Evolutionary conservation across 1,140 invertebrate species (phyloP), one percentile per base, ranked within the genome.

Genomic region (Chlorops oryzae): DNA sequence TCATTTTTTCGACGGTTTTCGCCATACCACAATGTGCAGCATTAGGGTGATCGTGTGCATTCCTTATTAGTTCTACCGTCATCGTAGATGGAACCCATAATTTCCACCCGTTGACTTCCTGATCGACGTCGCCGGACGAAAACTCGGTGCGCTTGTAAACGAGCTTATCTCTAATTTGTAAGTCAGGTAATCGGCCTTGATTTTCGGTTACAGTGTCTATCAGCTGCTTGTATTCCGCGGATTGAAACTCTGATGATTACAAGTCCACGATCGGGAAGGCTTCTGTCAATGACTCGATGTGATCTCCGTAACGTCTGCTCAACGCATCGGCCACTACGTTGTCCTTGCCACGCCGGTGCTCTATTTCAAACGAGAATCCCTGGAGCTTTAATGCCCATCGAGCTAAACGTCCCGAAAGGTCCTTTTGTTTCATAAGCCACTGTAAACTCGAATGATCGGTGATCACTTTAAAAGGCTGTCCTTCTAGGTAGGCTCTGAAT

Each of bases 401-500:
- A 18, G n/a, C 13, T 32, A 3, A 9, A 5, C 7, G 17, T n/a
- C n/a, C n/a, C n/a, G n/a, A n/a, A n/a, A n/a, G n/a, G n/a, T n/a
- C n/a, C n/a, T n/a, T n/a, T n/a, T n/a, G n/a, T n/a, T n/a, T n/a
- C n/a, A n/a, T n/a, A n/a, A n/a, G n/a, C n/a, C n/a, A n/a, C n/a
- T n/a, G n/a, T n/a, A n/a, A n/a, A n/a, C n/a, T n/a, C n/a, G n/a
- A n/a, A n/a, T n/a, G n/a, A n/a, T n/a, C n/a, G n/a, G n/a, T n/a
- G n/a, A n/a, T n/a, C n/a, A n/a, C n/a, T n/a, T n/a, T n/a, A n/a
- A n/a, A n/a, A n/a, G n/a, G n/a, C n/a, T n/a, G n/a, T n/a, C 54
- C 72, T 76, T 3, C 61, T 59, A 2, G 68, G 57, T 41, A 77
- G 62, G 3, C 74, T 75, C 5, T 75, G 55, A 52, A 78, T 76